These are phyloP conservation scores for Microplitis mediator DNA, from an alignment of 1,140 invertebrate species.

Conservation along the genomic window DNA sequence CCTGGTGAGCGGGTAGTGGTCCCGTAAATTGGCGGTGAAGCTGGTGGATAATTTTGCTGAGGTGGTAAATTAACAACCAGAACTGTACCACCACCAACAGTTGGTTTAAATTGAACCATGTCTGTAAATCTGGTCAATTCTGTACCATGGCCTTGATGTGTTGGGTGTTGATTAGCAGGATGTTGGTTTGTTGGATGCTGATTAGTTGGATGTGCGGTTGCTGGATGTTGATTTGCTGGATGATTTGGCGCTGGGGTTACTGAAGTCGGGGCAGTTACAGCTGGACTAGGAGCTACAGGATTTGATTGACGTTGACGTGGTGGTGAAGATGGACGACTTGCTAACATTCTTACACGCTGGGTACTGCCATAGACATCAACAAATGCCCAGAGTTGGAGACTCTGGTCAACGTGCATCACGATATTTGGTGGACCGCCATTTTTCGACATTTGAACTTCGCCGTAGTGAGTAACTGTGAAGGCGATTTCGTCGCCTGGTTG, in stretches of 20 bases:
- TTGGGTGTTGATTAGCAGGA: slow-evolving; percentile 50
- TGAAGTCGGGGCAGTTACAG: slow-evolving; percentile 42
- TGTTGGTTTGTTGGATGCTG: slow-evolving; percentile 52
- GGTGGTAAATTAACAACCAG: slow-evolving; percentile 82
- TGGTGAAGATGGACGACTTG: slow-evolving; percentile 50
- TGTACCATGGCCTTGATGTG: slow-evolving; percentile 38
- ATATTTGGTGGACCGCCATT: slow-evolving; percentile 82
- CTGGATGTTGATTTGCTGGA: slow-evolving; percentile 31
- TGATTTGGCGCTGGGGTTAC: slow-evolving; percentile 26
- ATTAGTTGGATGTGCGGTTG: slow-evolving; percentile 43
- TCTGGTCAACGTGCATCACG: slow-evolving; percentile 94
- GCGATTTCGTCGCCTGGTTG: slow-evolving; percentile 87
- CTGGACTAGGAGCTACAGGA: slow-evolving; percentile 23
- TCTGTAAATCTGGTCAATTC: slow-evolving; percentile 62
- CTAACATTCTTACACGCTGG: slow-evolving; percentile 79
- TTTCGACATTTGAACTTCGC: slow-evolving; percentile 87
- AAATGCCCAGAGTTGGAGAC: slow-evolving; percentile 89
- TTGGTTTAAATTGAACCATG: slow-evolving; percentile 69
- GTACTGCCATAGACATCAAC: slow-evolving; percentile 96
- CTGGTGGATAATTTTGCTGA: slow-evolving; percentile 46
- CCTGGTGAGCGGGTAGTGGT: slow-evolving; percentile 30
- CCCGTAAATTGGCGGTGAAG: slow-evolving; percentile 47
- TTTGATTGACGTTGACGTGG: slow-evolving; percentile 48
- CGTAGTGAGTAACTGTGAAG: slow-evolving; percentile 82
- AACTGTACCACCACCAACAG: slow-evolving; percentile 71